These are phyloP conservation scores for Andrena cerasifolii DNA, from an alignment of 1,140 invertebrate genomes.

Conservation along the genomic window DNA sequence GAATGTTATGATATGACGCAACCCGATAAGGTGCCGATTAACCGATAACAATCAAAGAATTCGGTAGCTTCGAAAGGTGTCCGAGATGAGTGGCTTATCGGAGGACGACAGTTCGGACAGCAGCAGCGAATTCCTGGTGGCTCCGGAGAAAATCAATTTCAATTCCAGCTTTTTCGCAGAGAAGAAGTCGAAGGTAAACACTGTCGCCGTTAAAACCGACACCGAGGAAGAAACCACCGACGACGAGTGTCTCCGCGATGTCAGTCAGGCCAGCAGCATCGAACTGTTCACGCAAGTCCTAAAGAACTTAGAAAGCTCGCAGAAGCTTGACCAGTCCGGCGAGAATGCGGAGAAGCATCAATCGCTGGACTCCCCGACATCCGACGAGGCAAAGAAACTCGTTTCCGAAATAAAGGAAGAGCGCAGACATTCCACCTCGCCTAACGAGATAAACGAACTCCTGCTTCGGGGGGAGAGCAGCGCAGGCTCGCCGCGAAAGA, in stretches of 20 bases:
- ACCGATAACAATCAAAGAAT: background rate
- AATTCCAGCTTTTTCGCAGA: slow-evolving; percentile 77
- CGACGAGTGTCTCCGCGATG: slow-evolving; percentile 83
- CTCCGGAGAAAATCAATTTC: slow-evolving; percentile 78
- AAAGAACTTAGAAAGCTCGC: slow-evolving; percentile 71
- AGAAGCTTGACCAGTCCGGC: slow-evolving; percentile 46
- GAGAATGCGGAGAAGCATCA: slow-evolving; percentile 59
- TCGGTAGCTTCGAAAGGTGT: background rate
- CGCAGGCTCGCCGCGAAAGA: slow-evolving; percentile 35
- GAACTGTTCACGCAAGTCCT: slow-evolving; percentile 72
- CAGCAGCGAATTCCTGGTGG: slow-evolving; percentile 79
- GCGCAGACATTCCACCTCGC: slow-evolving; percentile 38
- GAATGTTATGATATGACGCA: background rate
- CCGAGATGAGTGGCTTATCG: slow-evolving; percentile 68
- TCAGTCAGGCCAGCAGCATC: slow-evolving; percentile 62
- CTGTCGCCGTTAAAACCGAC: slow-evolving; percentile 9
- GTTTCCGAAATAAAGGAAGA: slow-evolving; percentile 71
- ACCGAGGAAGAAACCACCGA: slow-evolving; percentile 77
- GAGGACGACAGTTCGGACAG: slow-evolving; percentile 80
- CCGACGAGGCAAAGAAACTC: slow-evolving; percentile 84
- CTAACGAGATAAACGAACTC: slow-evolving; percentile 68
- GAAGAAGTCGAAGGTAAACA: slow-evolving; percentile 36
- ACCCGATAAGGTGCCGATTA: background rate
- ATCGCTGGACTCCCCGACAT: background rate
- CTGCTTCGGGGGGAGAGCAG: slow-evolving; percentile 66